These are phyloP conservation scores for Globodera rostochiensis DNA, from an alignment of 1,140 invertebrate genomes.

Conservation along the genomic window DNA sequence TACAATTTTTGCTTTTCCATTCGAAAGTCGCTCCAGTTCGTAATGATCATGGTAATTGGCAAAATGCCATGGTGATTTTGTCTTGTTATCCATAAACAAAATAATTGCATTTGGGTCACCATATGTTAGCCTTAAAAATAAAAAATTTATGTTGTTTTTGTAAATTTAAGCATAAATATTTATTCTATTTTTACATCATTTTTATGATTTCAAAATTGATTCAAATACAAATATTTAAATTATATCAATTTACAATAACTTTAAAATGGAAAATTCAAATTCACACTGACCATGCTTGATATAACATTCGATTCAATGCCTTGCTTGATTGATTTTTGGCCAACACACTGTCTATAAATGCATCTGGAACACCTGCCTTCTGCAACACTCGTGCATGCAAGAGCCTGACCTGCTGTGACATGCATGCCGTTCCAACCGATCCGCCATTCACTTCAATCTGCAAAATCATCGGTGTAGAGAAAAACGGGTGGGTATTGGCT, in stretches of 20 bases:
- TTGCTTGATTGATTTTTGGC: conserved; percentile 56
- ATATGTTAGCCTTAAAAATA: no score
- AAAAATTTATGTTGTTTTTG: no score
- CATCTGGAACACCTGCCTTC: no score
- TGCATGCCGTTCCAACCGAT: conserved; percentile 73
- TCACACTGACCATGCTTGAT: conserved; percentile 51
- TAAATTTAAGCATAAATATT: no score
- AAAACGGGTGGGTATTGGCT: no score
- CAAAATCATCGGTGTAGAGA: no score
- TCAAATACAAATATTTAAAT: neutral
- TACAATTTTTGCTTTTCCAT: conserved; percentile 73
- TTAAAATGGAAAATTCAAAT: no score
- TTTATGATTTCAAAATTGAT: conserved; percentile 41
- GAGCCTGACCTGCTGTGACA: conserved; percentile 75
- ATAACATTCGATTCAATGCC: conserved; percentile 49
- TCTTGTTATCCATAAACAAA: conserved; percentile 84
- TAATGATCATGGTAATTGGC: conserved; percentile 88
- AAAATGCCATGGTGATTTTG: conserved; percentile 68
- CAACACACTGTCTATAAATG: conserved; percentile 29
- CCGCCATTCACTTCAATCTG: conserved; percentile 95
- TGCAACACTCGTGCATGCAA: neutral
- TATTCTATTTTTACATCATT: neutral
- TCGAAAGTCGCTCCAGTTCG: conserved; percentile 72
- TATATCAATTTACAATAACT: neutral
- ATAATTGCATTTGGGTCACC: conserved; percentile 72